Conservation (phyloP, 2,888 invertebrate species). For the Malthinus seriepunctatus region DNA sequence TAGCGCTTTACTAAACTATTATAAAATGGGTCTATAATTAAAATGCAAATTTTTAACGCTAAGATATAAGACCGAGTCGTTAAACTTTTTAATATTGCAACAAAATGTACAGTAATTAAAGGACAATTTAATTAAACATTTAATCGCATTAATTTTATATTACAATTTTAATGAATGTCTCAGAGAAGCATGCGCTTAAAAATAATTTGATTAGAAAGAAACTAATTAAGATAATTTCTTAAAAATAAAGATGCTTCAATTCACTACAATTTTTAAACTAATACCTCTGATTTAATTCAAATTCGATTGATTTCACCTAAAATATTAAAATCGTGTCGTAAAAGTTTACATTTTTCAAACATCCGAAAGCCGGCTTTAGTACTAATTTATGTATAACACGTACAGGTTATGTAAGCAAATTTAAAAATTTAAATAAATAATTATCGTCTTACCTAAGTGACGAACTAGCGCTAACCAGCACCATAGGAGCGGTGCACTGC, state of each 20-base stretch:
- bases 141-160: slow-evolving; percentile 24
- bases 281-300: neutral
- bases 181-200: neutral
- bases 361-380: no score
- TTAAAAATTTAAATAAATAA: neutral
- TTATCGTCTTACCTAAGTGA: slow-evolving; percentile 37
- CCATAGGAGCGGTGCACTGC: slow-evolving; percentile 43
- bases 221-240: no score
- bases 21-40: slow-evolving; percentile 30
- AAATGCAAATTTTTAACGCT: slow-evolving; percentile 20
- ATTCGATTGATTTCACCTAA: no score
- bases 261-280: neutral
- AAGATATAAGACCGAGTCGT: slow-evolving; percentile 8
- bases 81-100: slow-evolving; percentile 14
- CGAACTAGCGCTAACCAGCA: slow-evolving; percentile 45
- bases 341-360: no score
- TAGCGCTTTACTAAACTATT: neutral
- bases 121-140: slow-evolving; percentile 26
- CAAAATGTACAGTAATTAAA: slow-evolving; percentile 23
- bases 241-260: no score
- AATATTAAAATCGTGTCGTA: neutral
- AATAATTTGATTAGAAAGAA: no score
- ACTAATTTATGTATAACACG: no score
- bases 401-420: neutral
- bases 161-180: slow-evolving; percentile 18